Evolutionary conservation across 2,797 vertebrate species (phyloP).

Genomic region (Enteromius mattozi): DNA sequence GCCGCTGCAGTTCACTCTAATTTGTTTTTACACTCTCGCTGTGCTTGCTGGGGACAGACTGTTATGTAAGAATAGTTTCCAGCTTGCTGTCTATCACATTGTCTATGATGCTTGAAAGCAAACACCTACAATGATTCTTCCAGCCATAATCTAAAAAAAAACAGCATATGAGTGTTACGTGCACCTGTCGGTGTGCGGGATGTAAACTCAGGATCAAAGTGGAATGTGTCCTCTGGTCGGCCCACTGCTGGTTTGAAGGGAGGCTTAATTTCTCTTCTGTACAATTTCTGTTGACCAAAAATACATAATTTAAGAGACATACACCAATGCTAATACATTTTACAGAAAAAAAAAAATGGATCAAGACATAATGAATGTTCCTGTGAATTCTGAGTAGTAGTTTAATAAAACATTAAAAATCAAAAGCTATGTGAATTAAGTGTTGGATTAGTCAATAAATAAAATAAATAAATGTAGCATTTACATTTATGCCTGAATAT

Average conservation of each 20-base stretch:
- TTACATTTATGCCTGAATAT: neutral
- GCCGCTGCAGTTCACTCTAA: slow-evolving; percentile 13
- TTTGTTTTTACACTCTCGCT: slow-evolving; percentile 23
- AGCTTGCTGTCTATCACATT: slow-evolving; percentile 4
- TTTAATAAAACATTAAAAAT: neutral
- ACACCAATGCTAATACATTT: neutral
- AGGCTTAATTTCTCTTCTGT: slow-evolving; percentile 89
- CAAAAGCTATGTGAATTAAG: neutral
- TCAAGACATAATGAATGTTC: neutral
- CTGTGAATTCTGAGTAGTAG: neutral
- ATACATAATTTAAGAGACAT: neutral
- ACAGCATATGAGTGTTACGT: neutral
- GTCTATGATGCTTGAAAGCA: neutral
- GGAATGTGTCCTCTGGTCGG: slow-evolving; percentile 96
- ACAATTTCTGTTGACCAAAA: slow-evolving; percentile 82
- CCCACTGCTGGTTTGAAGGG: slow-evolving; percentile 96
- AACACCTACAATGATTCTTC: slow-evolving; percentile 3
- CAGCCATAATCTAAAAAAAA: neutral
- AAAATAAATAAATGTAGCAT: neutral
- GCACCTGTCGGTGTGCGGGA: slow-evolving; percentile 85
- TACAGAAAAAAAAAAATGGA: neutral
- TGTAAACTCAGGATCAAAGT: slow-evolving; percentile 97
- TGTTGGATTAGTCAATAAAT: slow-evolving; percentile 8
- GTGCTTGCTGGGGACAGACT: neutral
- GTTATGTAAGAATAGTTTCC: slow-evolving; percentile 44